phyloP scores from a whole-genome alignment of 2,797 vertebrate species.

The Odontamblyopus rebecca region DNA sequence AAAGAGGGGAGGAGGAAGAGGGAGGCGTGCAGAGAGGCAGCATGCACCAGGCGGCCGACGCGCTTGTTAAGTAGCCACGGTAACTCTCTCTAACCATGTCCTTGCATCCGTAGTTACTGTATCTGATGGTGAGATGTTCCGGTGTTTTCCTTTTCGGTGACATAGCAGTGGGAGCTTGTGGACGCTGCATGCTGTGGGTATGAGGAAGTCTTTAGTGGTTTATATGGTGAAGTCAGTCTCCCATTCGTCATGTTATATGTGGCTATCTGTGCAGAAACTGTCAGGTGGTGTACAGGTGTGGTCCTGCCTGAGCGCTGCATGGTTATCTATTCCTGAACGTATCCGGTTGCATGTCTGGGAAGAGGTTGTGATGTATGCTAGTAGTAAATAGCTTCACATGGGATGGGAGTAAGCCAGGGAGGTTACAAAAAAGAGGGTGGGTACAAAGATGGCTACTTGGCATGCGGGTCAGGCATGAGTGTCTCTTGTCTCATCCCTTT shows the following conservation, averaged over 20 bases:
- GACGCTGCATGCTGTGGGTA: conserved; percentile 29
- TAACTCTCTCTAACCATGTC: conserved; percentile 56
- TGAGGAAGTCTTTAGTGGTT: conserved; percentile 6
- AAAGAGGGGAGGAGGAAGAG: conserved; percentile 63
- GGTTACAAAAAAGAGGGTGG: conserved; percentile 37
- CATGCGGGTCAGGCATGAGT: conserved; percentile 70
- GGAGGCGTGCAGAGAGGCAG: conserved; percentile 65
- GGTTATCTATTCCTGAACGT: neutral
- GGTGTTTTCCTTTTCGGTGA: conserved; percentile 32
- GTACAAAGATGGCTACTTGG: conserved; percentile 74
- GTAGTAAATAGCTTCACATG: conserved; percentile 18
- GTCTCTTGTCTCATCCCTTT: conserved; percentile 49
- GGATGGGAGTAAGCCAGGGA: conserved; percentile 20
- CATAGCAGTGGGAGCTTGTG: conserved; percentile 26
- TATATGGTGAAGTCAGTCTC: neutral
- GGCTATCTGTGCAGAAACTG: conserved; percentile 12
- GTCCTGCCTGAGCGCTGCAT: conserved; percentile 31
- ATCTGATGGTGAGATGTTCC: conserved; percentile 42
- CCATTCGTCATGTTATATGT: conserved; percentile 9
- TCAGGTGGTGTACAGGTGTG: conserved; percentile 68
- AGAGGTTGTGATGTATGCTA: conserved; percentile 11
- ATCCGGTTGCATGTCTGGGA: conserved; percentile 11
- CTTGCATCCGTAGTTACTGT: conserved; percentile 42
- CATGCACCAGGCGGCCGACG: conserved; percentile 59
- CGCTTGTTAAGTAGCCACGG: conserved; percentile 74